Conservation (phyloP, 2,113 vertebrate species). For the Ceyx margarethae region DNA sequence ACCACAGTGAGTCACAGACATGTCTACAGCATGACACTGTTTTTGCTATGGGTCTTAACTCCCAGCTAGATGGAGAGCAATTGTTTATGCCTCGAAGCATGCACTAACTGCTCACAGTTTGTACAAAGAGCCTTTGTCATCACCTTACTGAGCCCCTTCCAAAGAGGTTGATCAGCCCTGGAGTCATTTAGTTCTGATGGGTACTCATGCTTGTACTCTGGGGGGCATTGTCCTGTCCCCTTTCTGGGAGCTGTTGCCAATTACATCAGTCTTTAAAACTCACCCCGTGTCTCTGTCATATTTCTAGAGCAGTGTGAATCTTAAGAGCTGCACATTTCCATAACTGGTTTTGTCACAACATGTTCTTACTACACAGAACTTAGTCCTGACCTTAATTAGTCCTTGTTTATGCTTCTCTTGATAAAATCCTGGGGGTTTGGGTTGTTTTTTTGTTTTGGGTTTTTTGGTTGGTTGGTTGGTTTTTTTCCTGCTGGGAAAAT, state of each 20-base stretch:
- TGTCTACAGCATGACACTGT: neutral
- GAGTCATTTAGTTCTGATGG: neutral
- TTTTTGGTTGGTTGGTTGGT: too few relatives aligned
- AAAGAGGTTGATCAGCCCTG: neutral
- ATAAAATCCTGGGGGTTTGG: neutral
- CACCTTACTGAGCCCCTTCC: neutral
- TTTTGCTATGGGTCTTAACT: neutral
- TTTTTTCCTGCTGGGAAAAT: neutral
- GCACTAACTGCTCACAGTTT: neutral
- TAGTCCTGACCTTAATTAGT: neutral
- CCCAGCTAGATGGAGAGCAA: neutral
- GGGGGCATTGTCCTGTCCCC: neutral
- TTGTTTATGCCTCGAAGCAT: neutral
- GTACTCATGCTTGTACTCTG: neutral
- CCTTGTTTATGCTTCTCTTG: neutral
- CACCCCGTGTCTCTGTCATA: neutral
- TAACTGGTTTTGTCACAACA: neutral
- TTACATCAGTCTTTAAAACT: neutral
- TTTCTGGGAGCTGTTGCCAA: neutral
- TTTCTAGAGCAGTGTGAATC: neutral
- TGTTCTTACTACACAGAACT: neutral
- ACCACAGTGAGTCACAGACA: constrained; percentile 64
- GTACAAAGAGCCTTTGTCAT: neutral
- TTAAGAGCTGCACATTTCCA: neutral
- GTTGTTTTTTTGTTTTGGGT: neutral